Conservation (phyloP, 2,113 vertebrate species). For the Sorex fumeus region DNA sequence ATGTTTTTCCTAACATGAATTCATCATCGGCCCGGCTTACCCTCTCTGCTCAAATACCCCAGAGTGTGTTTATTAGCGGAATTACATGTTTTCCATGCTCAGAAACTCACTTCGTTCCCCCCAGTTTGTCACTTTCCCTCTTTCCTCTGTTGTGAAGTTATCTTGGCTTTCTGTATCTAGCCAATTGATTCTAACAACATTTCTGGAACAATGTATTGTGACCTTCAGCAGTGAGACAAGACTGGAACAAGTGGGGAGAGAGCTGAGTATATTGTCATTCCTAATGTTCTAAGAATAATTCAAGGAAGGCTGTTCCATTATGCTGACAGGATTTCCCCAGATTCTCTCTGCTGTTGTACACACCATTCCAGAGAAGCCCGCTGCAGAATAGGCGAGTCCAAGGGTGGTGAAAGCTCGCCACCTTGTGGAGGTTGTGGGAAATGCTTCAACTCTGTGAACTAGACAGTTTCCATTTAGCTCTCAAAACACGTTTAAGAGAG, state of each 20-base stretch:
- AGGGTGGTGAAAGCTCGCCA: slow-evolving; percentile 34
- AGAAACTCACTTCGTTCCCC: background rate
- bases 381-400: accelerated
- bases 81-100: background rate
- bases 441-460: background rate
- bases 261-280: slow-evolving; percentile 54
- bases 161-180: slow-evolving; percentile 13
- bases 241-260: slow-evolving; percentile 22
- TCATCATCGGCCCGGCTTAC: background rate
- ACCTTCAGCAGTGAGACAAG: slow-evolving; percentile 70
- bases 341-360: slow-evolving; percentile 17
- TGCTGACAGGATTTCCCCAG: slow-evolving; percentile 45
- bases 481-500: slow-evolving; percentile 65
- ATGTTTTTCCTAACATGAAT: background rate
- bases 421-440: background rate
- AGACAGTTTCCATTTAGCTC: background rate
- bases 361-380: too few relatives aligned
- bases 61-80: background rate
- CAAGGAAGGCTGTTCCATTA: slow-evolving; percentile 46
- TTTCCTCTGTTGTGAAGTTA: background rate
- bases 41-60: background rate
- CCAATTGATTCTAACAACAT: slow-evolving; percentile 31
- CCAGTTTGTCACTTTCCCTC: background rate
- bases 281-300: slow-evolving; percentile 68
- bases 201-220: slow-evolving; percentile 56